Conservation (phyloP, 2,113 vertebrate genomes). For the Polypterus senegalus region DNA sequence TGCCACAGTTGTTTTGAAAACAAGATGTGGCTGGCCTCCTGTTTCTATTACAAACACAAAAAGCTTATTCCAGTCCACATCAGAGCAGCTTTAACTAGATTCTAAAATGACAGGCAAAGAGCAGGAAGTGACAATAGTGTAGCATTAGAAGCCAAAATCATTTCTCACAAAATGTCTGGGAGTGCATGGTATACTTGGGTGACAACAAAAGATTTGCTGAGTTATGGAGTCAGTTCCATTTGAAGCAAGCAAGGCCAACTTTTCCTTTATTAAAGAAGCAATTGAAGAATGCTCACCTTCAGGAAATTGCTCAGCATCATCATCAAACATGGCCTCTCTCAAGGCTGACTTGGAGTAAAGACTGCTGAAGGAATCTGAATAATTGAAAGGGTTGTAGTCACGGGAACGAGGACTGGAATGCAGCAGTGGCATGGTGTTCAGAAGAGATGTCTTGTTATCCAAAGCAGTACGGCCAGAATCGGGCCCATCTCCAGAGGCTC, state of each 20-base stretch:
- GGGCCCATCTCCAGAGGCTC: slow-evolving; percentile 45
- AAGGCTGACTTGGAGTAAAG: slow-evolving; percentile 69
- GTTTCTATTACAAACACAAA: too few relatives aligned
- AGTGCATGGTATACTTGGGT: too few relatives aligned
- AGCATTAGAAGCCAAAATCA: too few relatives aligned
- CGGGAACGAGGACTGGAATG: slow-evolving; percentile 72
- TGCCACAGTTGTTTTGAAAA: too few relatives aligned
- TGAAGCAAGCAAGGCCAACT: slow-evolving; percentile 10
- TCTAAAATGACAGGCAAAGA: too few relatives aligned
- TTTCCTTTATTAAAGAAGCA: slow-evolving; percentile 1
- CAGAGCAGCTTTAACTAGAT: too few relatives aligned
- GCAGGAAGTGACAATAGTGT: too few relatives aligned
- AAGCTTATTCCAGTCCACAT: too few relatives aligned
- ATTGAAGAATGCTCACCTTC: slow-evolving; percentile 50
- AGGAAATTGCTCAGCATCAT: slow-evolving; percentile 62
- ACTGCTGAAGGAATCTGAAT: slow-evolving; percentile 58
- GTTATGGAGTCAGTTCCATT: background rate
- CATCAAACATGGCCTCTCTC: slow-evolving; percentile 78
- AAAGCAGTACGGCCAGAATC: slow-evolving; percentile 71
- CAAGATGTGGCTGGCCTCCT: too few relatives aligned
- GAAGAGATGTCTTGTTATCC: slow-evolving; percentile 83
- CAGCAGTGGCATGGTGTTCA: slow-evolving; percentile 72
- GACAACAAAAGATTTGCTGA: too few relatives aligned
- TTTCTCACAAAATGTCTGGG: slow-evolving; percentile 1
- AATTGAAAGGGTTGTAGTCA: slow-evolving; percentile 81